Evolutionary conservation across 2,797 vertebrate species (phyloP).

Genomic region (Columba guinea): DNA sequence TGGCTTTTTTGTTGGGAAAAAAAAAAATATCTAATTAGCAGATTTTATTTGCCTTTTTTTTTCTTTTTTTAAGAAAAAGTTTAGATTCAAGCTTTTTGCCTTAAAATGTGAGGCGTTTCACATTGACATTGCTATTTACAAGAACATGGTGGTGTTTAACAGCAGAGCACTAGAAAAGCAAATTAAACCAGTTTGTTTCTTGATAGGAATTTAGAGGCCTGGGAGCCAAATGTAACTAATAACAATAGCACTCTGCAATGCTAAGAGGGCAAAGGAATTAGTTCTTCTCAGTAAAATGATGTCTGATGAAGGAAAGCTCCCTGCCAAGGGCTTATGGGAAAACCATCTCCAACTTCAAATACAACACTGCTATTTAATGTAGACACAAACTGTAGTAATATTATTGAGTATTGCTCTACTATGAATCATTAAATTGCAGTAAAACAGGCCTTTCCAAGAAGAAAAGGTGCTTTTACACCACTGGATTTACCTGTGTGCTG

Average conservation of each 20-base stretch:
- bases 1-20: background rate
- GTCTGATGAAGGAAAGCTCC: background rate
- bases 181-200: background rate
- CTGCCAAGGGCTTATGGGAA: background rate
- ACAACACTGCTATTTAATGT: background rate
- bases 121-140: background rate
- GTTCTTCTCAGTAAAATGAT: background rate
- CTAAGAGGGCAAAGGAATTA: background rate
- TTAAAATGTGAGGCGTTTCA: background rate
- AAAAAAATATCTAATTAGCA: background rate
- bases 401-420: background rate
- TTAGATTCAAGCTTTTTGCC: background rate
- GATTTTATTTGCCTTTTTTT: fast-evolving
- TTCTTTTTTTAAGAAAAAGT: background rate
- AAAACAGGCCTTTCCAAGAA: background rate
- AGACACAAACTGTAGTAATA: background rate
- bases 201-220: background rate
- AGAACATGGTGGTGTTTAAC: background rate
- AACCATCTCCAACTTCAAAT: background rate
- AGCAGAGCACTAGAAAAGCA: background rate
- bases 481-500: background rate
- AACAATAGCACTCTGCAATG: background rate
- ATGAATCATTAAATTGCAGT: background rate
- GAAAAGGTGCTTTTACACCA: background rate
- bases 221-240: background rate